phyloP scores from a whole-genome alignment of 1,140 invertebrate species.

The Pseudomyrmex cubaensis region DNA sequence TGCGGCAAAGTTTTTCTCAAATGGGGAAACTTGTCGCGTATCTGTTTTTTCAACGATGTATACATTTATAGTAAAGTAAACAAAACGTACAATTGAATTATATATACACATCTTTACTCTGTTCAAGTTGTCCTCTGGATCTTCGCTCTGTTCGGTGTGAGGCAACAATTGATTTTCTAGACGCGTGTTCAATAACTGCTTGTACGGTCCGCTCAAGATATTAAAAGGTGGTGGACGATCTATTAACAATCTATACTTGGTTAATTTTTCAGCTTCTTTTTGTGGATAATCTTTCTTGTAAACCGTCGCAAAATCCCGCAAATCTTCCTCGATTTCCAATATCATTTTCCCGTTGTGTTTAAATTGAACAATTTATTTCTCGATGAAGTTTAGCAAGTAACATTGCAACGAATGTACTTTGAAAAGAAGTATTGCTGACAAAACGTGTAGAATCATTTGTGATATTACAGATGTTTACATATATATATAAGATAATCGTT shows the following conservation, averaged over 20 bases:
- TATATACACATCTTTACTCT: slow-evolving; percentile 57
- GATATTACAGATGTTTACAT: background rate
- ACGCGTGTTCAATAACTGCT: slow-evolving; percentile 66
- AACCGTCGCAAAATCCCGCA: slow-evolving; percentile 73
- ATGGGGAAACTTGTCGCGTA: slow-evolving; percentile 62
- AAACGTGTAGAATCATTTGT: background rate
- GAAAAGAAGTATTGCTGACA: background rate
- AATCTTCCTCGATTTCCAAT: slow-evolving; percentile 74
- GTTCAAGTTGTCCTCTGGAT: slow-evolving; percentile 62
- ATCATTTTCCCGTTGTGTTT: slow-evolving; percentile 62
- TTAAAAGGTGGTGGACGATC: slow-evolving; percentile 61
- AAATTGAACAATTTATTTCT: background rate
- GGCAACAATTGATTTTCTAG: slow-evolving; percentile 63
- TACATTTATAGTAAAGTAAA: background rate
- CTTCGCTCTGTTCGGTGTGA: slow-evolving; percentile 62
- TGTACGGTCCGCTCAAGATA: slow-evolving; percentile 70
- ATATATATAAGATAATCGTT: background rate
- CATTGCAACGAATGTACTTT: background rate
- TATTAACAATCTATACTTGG: slow-evolving; percentile 24
- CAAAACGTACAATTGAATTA: background rate
- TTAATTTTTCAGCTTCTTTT: slow-evolving; percentile 41
- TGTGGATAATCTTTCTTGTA: slow-evolving; percentile 70
- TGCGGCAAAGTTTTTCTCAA: slow-evolving; percentile 67
- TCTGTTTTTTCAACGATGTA: slow-evolving; percentile 51
- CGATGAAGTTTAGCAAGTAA: background rate